Evolutionary conservation across 35 echinoderm and acorn worm genomes (phyloP).

Genomic region (Patiria miniata): DNA sequence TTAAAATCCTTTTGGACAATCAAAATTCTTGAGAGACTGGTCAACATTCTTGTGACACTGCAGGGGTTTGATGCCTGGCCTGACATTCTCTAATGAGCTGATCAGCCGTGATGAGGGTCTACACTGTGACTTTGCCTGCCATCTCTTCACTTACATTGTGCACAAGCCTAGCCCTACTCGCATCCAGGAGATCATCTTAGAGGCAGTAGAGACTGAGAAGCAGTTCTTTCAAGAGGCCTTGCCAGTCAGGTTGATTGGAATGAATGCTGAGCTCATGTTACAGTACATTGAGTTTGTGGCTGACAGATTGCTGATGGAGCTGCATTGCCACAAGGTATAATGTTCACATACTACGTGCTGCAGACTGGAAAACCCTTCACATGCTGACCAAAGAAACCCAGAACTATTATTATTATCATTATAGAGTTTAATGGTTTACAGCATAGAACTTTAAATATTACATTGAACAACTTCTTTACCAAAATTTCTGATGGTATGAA

Average conservation of each 20-base stretch:
- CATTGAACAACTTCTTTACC: no score
- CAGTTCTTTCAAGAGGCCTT: slow-evolving; percentile 81
- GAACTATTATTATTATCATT: no score
- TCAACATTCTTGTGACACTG: no score
- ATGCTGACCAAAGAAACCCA: no score
- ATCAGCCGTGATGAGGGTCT: slow-evolving; percentile 93
- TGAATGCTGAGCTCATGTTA: slow-evolving; percentile 83
- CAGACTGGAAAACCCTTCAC: no score
- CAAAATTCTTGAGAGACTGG: no score
- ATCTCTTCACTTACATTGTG: slow-evolving; percentile 72
- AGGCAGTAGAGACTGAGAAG: slow-evolving; percentile 80
- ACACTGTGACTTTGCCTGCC: slow-evolving; percentile 98
- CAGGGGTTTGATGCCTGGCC: slow-evolving; percentile 83
- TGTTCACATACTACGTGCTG: no score
- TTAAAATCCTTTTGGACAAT: no score
- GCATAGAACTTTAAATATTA: no score
- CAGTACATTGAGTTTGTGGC: slow-evolving; percentile 97
- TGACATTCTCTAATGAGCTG: slow-evolving; percentile 96
- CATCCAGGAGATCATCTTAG: slow-evolving; percentile 67
- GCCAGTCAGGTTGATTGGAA: slow-evolving; percentile 77
- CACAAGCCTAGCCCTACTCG: slow-evolving; percentile 48
- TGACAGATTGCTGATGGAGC: slow-evolving; percentile 78
- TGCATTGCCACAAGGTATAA: slow-evolving; percentile 78
- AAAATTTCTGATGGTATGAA: no score
- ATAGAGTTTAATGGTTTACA: no score